phyloP scores from a whole-genome alignment of 92 coral and sea anemone species.

The Umimayanthus kanabou region DNA sequence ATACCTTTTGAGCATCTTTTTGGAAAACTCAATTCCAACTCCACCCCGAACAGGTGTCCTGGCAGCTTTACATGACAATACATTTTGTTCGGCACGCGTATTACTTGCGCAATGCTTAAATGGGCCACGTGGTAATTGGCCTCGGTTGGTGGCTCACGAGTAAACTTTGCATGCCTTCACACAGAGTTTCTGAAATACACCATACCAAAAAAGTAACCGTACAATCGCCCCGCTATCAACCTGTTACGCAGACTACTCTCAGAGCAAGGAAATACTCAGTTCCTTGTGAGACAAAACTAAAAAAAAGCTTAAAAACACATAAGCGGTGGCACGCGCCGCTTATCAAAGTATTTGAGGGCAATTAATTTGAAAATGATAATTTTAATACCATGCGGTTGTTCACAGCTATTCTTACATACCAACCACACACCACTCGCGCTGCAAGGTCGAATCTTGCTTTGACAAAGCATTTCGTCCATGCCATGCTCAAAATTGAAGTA shows the following conservation, averaged over 20 bases:
- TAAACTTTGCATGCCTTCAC: conserved; percentile 29
- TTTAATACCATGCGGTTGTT: conserved; percentile 22
- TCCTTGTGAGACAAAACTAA: background rate
- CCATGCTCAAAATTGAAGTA: background rate
- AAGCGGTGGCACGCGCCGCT: conserved; percentile 42
- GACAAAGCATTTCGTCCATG: no score
- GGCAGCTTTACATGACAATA: conserved; percentile 28
- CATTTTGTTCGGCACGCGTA: conserved; percentile 24
- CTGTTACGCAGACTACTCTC: background rate
- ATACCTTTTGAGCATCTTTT: background rate
- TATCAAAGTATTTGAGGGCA: conserved; percentile 26
- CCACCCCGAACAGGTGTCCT: conserved; percentile 30
- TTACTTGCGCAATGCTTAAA: conserved; percentile 30
- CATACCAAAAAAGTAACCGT: background rate
- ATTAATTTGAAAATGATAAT: conserved; percentile 24
- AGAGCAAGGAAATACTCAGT: background rate
- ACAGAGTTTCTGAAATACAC: background rate
- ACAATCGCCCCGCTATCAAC: background rate
- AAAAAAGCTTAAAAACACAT: background rate
- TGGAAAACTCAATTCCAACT: conserved; percentile 7
- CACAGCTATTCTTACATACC: background rate
- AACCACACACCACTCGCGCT: background rate
- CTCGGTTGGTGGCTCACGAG: background rate
- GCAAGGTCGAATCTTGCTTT: background rate
- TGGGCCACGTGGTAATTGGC: conserved; percentile 31